Evolutionary conservation across 1,140 invertebrate species (phyloP).

Genomic region (Bombus superbus): DNA sequence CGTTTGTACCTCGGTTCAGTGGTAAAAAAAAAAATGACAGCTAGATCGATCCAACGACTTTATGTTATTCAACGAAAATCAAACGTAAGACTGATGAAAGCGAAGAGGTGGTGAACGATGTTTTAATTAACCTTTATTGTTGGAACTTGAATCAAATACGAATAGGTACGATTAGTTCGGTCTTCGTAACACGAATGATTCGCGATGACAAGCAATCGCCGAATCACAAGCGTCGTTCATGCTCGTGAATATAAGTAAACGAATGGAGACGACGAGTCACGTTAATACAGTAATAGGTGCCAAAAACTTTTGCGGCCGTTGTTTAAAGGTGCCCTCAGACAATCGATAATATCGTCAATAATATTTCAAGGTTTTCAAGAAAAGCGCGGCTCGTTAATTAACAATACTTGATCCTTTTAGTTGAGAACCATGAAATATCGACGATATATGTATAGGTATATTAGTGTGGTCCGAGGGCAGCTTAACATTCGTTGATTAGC

Average conservation of each 20-base stretch:
- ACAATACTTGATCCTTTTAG: too few species aligned
- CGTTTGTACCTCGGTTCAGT: neutral
- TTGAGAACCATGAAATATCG: too few species aligned
- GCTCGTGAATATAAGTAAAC: neutral
- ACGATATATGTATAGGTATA: too few species aligned
- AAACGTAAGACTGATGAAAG: conserved; percentile 28
- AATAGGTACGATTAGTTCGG: neutral
- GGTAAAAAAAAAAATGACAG: neutral
- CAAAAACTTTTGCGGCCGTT: neutral
- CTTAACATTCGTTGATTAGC: neutral
- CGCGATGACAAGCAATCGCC: neutral
- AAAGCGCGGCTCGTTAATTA: too few species aligned
- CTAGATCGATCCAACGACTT: neutral
- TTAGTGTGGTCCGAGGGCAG: too few species aligned
- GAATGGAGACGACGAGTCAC: neutral
- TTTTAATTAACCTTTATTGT: neutral
- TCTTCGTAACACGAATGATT: too few species aligned
- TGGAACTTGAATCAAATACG: neutral
- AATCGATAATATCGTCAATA: too few species aligned
- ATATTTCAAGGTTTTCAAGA: too few species aligned
- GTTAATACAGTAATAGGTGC: neutral
- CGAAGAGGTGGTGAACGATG: neutral
- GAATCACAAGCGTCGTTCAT: neutral
- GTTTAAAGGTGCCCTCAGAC: too few species aligned
- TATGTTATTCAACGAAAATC: neutral